Base-by-base conservation (phyloP, 2,797 vertebrate genomes). In the Sebastes oblongus region DNA sequence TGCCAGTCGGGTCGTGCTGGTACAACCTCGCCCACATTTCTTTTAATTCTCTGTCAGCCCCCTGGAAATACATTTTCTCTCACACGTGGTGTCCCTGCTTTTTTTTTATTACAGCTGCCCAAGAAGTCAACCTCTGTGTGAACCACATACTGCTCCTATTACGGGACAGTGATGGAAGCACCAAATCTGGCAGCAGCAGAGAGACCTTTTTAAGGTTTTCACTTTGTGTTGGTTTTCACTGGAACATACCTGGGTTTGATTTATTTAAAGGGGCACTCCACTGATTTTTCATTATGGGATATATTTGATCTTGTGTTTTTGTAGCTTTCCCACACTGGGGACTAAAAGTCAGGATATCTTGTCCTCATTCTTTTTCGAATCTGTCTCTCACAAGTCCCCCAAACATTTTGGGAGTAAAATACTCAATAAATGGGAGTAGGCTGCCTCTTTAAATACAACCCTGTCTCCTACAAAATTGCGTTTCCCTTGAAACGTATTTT, bases 11-110 rank as follows among this genome's bases (percentile, higher is more conserved):
- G 89, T 90, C 81, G 82, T 73, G 86, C 90, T 91, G 81, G 83
- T 91, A 78, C 78, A 59, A 87, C 90, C 91, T 88, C 84, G 84
- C 89, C 88, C 89, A 88, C 92, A 93, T 94, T 93, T 84, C 83
- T 87, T 83, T 68, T 88, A 80, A 84, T 88, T 88, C 87, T 69
- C 66, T 80, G 89, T 94, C 88, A 90, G 84, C 74, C 83, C 69
- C 83, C 91, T 91, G 83, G 78, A 93, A 95, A 95, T 93, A 94
- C 88, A 86, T 80, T 83, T 88, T 79, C 80, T 54, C 72, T 46
- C 77, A 87, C 86, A 84, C 80, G 75, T 89, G 82, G 86, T 64
- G 8, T 61, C 59, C 46, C 16, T 16, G 74, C 61, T 75, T 83
- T 25, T 36, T 36, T 36, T 30, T 62, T 14, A 22, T 32, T 78